phyloP scores from a whole-genome alignment of 2,888 invertebrate species.

The Thymelicus lineola region DNA sequence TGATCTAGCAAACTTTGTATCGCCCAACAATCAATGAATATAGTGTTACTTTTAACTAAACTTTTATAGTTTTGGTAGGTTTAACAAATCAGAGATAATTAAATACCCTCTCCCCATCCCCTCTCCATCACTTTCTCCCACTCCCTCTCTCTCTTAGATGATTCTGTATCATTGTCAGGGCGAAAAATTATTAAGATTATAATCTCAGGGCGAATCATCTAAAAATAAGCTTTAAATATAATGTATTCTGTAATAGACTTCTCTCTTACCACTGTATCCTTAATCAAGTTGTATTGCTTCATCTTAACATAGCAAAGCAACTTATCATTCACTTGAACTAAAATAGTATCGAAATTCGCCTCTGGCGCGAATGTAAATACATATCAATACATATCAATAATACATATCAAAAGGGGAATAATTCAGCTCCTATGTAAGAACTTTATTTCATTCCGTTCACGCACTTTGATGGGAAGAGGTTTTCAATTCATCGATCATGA shows the following conservation, averaged over 20 bases:
- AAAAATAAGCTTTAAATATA: not conserved
- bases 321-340: not conserved
- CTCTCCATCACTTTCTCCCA: too few species aligned
- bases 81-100: too few species aligned
- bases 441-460: constrained; percentile 1
- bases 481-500: constrained; percentile 21
- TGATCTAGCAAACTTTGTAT: too few species aligned
- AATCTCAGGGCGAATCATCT: too few species aligned
- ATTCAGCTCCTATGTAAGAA: not conserved
- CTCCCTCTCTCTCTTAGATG: too few species aligned
- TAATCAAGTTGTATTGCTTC: not conserved
- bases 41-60: too few species aligned
- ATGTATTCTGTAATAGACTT: not conserved
- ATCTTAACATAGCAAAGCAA: not conserved
- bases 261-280: not conserved
- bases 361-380: not conserved
- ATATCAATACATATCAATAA: too few species aligned
- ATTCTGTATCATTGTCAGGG: too few species aligned
- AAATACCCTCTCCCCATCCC: too few species aligned
- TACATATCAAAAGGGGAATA: constrained; percentile 2
- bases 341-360: not conserved
- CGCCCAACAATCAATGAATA: too few species aligned
- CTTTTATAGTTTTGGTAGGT: too few species aligned
- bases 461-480: not conserved
- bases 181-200: too few species aligned